Conservation (phyloP, 2,888 invertebrate genomes). For the Synergus laeviventris region DNA sequence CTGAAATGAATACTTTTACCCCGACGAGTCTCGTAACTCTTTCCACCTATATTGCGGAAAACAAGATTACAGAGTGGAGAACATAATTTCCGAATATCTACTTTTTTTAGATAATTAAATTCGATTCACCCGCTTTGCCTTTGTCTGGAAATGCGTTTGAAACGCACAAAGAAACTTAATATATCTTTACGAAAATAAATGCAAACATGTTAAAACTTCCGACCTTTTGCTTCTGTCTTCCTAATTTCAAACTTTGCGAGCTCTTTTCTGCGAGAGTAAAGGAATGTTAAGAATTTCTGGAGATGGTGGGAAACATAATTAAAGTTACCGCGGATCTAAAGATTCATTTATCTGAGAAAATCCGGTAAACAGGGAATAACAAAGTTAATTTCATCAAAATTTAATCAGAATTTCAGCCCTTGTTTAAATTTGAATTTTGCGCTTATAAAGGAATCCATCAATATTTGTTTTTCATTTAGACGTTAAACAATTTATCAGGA, state of each 20-base stretch:
- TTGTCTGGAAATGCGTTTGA: neutral
- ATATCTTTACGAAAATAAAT: neutral
- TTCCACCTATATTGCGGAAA: neutral
- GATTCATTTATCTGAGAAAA: conserved; percentile 28
- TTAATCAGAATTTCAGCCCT: conserved; percentile 9
- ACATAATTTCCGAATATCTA: conserved; percentile 11
- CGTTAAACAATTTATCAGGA: neutral
- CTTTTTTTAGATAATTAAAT: conserved; percentile 4
- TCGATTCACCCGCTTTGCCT: neutral
- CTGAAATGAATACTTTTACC: conserved; percentile 10
- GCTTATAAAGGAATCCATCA: neutral
- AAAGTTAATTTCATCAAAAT: conserved; percentile 22
- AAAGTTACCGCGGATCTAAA: conserved; percentile 7
- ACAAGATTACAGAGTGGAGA: conserved; percentile 18
- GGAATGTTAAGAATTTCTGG: conserved; percentile 6
- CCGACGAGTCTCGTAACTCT: conserved; percentile 1
- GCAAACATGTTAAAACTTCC: conserved; percentile 25
- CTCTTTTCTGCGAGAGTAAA: conserved; percentile 12
- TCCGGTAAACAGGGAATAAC: conserved; percentile 15
- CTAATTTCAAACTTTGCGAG: conserved; percentile 12
- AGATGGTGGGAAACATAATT: conserved; percentile 23
- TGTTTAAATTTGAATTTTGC: neutral
- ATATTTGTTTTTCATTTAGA: neutral
- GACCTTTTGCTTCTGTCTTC: conserved; percentile 5
- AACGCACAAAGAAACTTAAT: neutral